Base-by-base conservation (phyloP, 2,888 invertebrate genomes). In the Melipona beecheii region DNA sequence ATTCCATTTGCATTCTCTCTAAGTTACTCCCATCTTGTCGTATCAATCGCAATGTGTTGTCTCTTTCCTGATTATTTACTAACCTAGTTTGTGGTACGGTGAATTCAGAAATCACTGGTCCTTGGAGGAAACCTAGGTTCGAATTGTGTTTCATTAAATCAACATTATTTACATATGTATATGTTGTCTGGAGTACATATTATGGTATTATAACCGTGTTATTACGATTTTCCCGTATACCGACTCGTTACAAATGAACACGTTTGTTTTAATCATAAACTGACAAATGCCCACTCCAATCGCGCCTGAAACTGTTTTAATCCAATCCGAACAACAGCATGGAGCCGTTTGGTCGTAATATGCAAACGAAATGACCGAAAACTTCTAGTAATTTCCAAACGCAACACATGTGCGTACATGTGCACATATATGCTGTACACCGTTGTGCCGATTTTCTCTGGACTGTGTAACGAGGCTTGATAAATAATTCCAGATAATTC, bases 1-100 rank as follows among this genome's bases (percentile, higher is more conserved):
- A 49, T 13, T 56, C 21, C 49, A 58, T 79, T 52, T 27, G 75
- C 75, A 70, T 79, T 73, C 70, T 79, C 56, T 27, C 21, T 9
- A 50, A 75, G 70, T 79, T 65, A 58, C 49, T 64, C 17, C 17
- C 11, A 54, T 24, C 62, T 71, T 75, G 71, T 80, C 75, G 64
- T 24, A 27, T 49, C n/a, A 5, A 5, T 21, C 4, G 64, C 75
- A 64, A 54, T 54, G 17, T 11, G 50, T 2, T 6, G 36, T 36
- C 5, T 4, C 31, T 1, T 15, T 60, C 49, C 19, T 60, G 17
- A 60, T 43, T 54, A 56, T 68, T 54, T 54, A 9, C 6, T 54
- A 43, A 19, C 19, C 19, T 9, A 13, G 21, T 21, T 65, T n/a
- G 31, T 66, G 9, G 24, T 17, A 17, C 21, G 49, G 27, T 72